A percentile compares a stretch with the other conserved stretches of the same genome.
phyloP scores from a whole-genome alignment of 2,797 vertebrate genomes.

The Sebastolobus alascanus region DNA sequence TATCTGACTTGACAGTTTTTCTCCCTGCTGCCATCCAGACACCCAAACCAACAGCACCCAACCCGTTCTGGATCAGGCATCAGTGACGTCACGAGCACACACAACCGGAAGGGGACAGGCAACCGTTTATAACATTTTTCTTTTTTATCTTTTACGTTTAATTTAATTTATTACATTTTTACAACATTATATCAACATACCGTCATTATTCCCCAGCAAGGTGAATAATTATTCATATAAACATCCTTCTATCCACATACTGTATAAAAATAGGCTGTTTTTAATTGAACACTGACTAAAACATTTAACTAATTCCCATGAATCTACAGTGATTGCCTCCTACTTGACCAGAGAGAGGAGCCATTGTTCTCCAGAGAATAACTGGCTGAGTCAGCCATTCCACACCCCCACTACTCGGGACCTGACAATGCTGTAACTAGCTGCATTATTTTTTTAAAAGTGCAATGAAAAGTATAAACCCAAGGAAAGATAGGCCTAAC shows the following conservation, averaged over 20 bases:
- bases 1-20: not conserved
- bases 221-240: not conserved
- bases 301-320: not conserved
- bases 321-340: not conserved
- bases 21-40: constrained; percentile 15
- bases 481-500: not conserved
- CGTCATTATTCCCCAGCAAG: not conserved
- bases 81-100: constrained; percentile 60
- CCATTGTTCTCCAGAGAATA: constrained; percentile 27
- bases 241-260: not conserved
- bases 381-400: constrained; percentile 27
- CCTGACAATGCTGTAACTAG: not conserved
- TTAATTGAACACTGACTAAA: not conserved
- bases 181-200: not conserved
- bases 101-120: constrained; percentile 28
- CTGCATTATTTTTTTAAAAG: not conserved
- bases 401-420: not conserved
- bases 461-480: not conserved
- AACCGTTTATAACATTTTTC: not conserved
- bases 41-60: constrained; percentile 43
- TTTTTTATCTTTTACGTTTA: not conserved
- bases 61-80: constrained; percentile 19
- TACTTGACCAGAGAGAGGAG: constrained; percentile 20
- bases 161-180: not conserved
- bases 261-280: too few species aligned